phyloP scores from a whole-genome alignment of 2,797 vertebrate species.

The Glossophaga mutica region DNA sequence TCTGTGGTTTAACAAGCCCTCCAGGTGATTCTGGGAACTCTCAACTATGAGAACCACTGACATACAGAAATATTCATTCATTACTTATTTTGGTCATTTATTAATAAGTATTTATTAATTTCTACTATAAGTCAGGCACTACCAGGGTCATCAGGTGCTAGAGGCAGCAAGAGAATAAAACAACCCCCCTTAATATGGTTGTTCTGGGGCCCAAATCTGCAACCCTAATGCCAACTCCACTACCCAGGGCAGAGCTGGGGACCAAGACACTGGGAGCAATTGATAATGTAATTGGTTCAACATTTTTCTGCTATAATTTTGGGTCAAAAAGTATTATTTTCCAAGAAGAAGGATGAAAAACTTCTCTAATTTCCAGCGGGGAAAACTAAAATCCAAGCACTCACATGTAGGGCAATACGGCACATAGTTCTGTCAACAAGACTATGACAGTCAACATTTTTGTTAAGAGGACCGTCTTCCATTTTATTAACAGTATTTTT shows the following conservation, averaged over 20 bases:
- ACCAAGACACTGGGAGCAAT: background rate
- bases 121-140: background rate
- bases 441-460: background rate
- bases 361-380: background rate
- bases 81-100: background rate
- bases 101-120: background rate
- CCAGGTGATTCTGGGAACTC: background rate
- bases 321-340: background rate
- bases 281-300: background rate
- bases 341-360: background rate
- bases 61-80: background rate
- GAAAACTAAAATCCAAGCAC: background rate
- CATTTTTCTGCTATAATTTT: background rate
- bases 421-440: background rate
- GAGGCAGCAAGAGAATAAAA: background rate
- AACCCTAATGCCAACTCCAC: background rate
- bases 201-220: background rate
- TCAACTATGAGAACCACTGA: background rate
- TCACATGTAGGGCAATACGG: background rate
- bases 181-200: background rate
- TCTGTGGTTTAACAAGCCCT: background rate
- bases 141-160: background rate
- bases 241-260: background rate
- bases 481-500: background rate
- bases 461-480: background rate